phyloP scores from a whole-genome alignment of 2,888 invertebrate genomes.

The Leptinotarsa haldemani region DNA sequence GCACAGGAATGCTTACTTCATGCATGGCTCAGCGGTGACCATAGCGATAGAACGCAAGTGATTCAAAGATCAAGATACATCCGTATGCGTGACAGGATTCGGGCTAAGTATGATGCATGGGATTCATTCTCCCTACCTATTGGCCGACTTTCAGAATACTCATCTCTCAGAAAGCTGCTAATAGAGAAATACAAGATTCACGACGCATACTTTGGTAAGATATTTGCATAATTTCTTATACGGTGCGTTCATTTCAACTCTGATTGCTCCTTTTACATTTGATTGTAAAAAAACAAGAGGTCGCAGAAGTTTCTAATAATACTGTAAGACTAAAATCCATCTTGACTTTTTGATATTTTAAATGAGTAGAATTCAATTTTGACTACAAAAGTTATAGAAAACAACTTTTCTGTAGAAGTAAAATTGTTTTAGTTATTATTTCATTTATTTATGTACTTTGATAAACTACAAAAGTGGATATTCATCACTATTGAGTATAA shows the following conservation, averaged over 20 bases:
- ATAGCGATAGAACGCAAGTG: slow-evolving; percentile 77
- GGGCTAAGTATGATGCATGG: slow-evolving; percentile 84
- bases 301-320: too few relatives aligned
- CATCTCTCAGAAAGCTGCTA: slow-evolving; percentile 92
- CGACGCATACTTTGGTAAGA: slow-evolving; percentile 91
- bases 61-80: slow-evolving; percentile 90
- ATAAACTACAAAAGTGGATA: too few relatives aligned
- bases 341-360: too few relatives aligned
- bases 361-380: too few relatives aligned
- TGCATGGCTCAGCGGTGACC: slow-evolving; percentile 93
- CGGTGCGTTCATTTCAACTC: neutral
- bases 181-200: slow-evolving; percentile 97
- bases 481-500: too few relatives aligned
- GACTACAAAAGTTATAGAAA: too few relatives aligned
- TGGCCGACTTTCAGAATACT: slow-evolving; percentile 97
- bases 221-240: neutral
- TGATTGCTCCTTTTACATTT: neutral
- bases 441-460: too few relatives aligned
- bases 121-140: slow-evolving; percentile 91
- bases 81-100: slow-evolving; percentile 87
- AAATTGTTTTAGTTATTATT: too few relatives aligned
- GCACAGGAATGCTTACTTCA: slow-evolving; percentile 97
- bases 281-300: too few relatives aligned
- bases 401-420: too few relatives aligned
- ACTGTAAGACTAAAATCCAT: too few relatives aligned